Percentiles rank a stretch among this genome's conserved stretches.
Conservation (phyloP, 2,113 vertebrate species). For the Chaetura pelagica region DNA sequence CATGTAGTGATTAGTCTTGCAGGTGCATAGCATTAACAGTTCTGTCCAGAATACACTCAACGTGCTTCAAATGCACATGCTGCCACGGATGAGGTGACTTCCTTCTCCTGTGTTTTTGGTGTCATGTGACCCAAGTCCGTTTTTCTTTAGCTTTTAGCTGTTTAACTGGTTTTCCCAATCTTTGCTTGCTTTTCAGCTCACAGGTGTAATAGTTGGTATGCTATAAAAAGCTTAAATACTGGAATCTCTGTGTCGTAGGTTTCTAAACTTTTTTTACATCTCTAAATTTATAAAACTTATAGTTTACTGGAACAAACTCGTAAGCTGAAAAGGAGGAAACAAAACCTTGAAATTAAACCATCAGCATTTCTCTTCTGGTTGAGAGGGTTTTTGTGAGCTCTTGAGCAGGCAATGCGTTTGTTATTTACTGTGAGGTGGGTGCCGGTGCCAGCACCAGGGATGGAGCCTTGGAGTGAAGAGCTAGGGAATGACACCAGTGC, state of each 20-base stretch:
- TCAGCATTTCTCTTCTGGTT: neutral
- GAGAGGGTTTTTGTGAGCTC: neutral
- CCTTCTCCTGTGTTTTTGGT: neutral
- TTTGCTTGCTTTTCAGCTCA: neutral
- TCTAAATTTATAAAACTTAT: neutral
- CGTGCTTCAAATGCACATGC: neutral
- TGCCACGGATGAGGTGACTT: neutral
- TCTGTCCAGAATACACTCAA: neutral
- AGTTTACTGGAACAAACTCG: neutral
- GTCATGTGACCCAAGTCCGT: neutral
- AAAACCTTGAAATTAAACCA: neutral
- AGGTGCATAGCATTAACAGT: neutral
- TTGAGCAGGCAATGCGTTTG: neutral
- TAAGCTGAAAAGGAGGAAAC: neutral
- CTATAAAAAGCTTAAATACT: neutral
- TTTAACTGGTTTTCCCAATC: neutral
- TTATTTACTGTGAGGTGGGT: neutral
- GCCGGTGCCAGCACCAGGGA: neutral
- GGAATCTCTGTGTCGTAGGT: neutral
- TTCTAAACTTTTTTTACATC: neutral
- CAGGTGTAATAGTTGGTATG: neutral
- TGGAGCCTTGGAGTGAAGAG: neutral
- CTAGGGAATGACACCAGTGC: rapidly evolving
- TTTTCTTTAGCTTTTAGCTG: neutral
- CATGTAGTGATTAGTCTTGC: neutral